Percentiles rank a stretch among this genome's conserved stretches.
Conservation (phyloP, 2,113 vertebrate genomes). For the Neolamprologus longior region DNA sequence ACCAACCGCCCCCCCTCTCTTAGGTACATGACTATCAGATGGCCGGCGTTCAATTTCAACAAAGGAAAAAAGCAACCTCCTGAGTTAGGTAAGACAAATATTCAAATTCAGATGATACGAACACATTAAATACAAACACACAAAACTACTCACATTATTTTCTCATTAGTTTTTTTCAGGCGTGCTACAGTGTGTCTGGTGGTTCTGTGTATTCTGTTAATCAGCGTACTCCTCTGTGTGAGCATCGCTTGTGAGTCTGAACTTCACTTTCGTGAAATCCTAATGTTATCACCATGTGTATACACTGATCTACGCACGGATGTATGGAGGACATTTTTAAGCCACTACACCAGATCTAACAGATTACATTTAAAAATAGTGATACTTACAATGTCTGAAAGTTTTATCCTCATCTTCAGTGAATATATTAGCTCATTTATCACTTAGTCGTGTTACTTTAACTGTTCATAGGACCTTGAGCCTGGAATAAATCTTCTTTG, state of each 20-base stretch:
- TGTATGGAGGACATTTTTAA: background rate
- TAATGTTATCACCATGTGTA: background rate
- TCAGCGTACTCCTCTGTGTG: background rate
- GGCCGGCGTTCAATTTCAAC: background rate
- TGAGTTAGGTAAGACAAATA: background rate
- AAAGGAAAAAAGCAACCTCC: background rate
- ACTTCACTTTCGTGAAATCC: background rate
- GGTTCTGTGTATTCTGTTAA: background rate
- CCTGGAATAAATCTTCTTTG: background rate
- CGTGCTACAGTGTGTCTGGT: background rate
- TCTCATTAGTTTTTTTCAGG: background rate
- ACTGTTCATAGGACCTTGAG: background rate
- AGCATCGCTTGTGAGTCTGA: background rate
- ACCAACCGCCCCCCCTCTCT: rapidly evolving
- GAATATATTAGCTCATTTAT: background rate
- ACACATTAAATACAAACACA: background rate
- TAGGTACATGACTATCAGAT: background rate
- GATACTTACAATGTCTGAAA: background rate
- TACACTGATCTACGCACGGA: background rate
- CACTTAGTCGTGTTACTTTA: background rate
- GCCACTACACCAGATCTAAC: background rate
- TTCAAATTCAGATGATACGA: background rate
- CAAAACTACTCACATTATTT: background rate
- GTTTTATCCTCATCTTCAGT: background rate
- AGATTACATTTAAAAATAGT: background rate